phyloP scores from a whole-genome alignment of 2,113 vertebrate species.

The Lota lota region DNA sequence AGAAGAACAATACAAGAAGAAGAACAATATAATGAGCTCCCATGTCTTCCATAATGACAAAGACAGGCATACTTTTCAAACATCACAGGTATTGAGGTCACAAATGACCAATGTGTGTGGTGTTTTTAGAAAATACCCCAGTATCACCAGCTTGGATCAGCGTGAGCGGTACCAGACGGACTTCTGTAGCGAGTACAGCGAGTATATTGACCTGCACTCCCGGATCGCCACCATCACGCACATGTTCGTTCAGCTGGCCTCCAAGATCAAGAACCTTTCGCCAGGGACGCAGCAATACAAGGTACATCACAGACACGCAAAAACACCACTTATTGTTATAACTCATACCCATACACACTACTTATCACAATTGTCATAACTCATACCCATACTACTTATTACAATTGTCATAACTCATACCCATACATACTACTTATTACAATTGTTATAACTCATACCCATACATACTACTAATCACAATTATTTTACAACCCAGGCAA shows the following conservation, averaged over 20 bases:
- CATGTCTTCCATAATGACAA: background rate
- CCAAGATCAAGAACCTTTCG: slow-evolving; percentile 77
- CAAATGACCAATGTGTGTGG: background rate
- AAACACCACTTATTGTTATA: background rate
- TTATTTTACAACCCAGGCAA: no score
- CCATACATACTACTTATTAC: background rate
- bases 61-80: background rate
- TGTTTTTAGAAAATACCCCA: slow-evolving; percentile 62
- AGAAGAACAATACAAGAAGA: background rate
- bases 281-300: slow-evolving; percentile 77
- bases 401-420: background rate
- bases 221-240: slow-evolving; percentile 73
- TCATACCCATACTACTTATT: background rate
- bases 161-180: slow-evolving; percentile 74
- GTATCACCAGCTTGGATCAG: slow-evolving; percentile 70
- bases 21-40: background rate
- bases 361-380: background rate
- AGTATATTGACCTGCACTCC: slow-evolving; percentile 77
- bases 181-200: slow-evolving; percentile 77
- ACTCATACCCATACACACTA: background rate
- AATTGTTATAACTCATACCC: background rate
- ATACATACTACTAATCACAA: background rate
- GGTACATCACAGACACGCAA: slow-evolving; percentile 44
- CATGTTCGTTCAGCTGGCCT: slow-evolving; percentile 78
- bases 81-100: background rate